Evolutionary conservation across 2,113 vertebrate species (phyloP).

Genomic region (Callorhinus ursinus): DNA sequence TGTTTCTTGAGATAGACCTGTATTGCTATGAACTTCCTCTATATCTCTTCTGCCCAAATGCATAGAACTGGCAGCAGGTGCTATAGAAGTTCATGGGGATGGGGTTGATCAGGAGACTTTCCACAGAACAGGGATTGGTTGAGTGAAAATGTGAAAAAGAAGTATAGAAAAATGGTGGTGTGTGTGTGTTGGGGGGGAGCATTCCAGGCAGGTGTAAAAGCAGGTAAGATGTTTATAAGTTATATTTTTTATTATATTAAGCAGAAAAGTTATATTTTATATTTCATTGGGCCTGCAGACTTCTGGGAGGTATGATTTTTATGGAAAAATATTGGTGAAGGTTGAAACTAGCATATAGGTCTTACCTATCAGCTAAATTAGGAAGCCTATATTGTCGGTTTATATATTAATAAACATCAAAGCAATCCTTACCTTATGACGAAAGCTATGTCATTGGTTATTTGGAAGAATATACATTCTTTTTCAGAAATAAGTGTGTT

Average conservation of each 20-base stretch:
- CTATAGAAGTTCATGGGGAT: not conserved
- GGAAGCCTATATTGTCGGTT: not conserved
- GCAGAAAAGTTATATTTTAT: not conserved
- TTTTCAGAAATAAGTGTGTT: not conserved
- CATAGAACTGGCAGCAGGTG: not conserved
- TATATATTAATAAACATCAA: not conserved
- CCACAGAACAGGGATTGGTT: not conserved
- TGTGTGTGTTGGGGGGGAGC: not conserved
- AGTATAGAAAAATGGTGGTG: not conserved
- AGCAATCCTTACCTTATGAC: not conserved
- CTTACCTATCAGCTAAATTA: not conserved
- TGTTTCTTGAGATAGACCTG: not conserved
- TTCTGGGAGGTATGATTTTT: not conserved
- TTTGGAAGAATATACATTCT: not conserved
- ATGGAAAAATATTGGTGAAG: not conserved
- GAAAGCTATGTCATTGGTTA: not conserved
- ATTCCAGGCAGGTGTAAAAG: not conserved
- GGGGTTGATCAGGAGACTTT: not conserved
- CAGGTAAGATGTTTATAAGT: not conserved
- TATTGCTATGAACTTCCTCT: not conserved
- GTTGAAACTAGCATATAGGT: not conserved
- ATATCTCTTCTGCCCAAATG: not conserved
- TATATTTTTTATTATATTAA: not conserved
- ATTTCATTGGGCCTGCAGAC: not conserved
- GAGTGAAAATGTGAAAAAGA: not conserved